Base-by-base conservation (phyloP, 2,113 vertebrate genomes). In the Microtus pennsylvanicus region DNA sequence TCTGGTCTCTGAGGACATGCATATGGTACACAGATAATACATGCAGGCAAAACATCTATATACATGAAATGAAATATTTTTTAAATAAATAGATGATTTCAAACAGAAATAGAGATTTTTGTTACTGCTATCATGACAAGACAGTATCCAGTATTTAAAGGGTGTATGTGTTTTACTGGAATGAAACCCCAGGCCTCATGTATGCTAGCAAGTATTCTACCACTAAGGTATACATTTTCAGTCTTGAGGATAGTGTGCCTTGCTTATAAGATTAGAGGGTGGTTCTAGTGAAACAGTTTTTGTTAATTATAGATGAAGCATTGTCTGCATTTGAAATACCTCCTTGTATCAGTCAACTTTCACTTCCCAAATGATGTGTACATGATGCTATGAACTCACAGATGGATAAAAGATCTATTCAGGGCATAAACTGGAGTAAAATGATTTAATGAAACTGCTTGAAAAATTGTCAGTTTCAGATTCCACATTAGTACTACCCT, bases 51-150 rank as follows among this genome's bases (percentile, higher is more conserved):
- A 58, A 38, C 35, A n/a, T 55, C 5, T 52, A 58, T n/a, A 26
- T 58, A 82, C 21, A 26, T 58, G 55, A 80, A 55, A 80, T 55
- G 52, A 35, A 80, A 77, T 17, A 50, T 52, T 52, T 78, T 50
- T 3, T 78, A 58, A 58, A 58, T 33, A 88, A 70, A 76, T 67
- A 76, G 19, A 26, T 47, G 69, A 61, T 92, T 96, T 83, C 86
- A 76, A 30, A 42, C 75, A 82, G 52, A 95, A 96, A 69, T 77
- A 21, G 47, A 45, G 22, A 45, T n/a, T 93, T 96, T 90, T 87
- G 52, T 13, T 78, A 50, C 26, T 86, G 19, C 42, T 76, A 13
- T 28, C 11, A 28, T 80, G 74, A 67, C 65, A 67, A 67, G 28
- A 67, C 65, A 67, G 28, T 13, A 67, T 67, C 65, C 65, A 67